Evolutionary conservation across 37 sponge, comb jelly and placozoan genomes (phyloP).

Genomic region (Diacarnus erythraeanus): DNA sequence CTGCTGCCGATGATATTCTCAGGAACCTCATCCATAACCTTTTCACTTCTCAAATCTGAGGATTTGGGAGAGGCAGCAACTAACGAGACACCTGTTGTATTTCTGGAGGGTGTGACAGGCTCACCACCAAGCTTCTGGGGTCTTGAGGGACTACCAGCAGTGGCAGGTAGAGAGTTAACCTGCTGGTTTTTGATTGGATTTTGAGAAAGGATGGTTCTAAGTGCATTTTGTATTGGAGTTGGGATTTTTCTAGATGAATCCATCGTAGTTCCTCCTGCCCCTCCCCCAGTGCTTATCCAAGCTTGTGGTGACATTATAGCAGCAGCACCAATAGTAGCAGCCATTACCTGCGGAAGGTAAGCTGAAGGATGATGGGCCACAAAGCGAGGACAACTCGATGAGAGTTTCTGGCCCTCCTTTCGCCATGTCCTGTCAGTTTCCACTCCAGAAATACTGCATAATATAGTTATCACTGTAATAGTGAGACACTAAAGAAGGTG

Average conservation of each 20-base stretch:
- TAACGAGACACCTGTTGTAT: neutral
- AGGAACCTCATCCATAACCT: neutral
- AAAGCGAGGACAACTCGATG: conserved; percentile 21
- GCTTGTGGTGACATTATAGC: neutral
- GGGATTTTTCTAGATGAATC: conserved; percentile 13
- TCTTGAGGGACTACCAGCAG: neutral
- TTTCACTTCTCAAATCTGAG: neutral
- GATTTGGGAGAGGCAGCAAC: neutral
- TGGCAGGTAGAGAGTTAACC: too few species aligned
- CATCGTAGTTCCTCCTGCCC: neutral
- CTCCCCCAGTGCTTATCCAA: neutral
- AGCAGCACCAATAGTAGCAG: conserved; percentile 10
- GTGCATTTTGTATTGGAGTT: conserved; percentile 43
- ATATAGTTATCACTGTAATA: neutral
- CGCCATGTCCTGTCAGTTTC: conserved; percentile 48
- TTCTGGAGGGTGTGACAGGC: neutral
- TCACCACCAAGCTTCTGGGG: neutral
- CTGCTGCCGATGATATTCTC: neutral
- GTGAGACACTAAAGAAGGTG: neutral
- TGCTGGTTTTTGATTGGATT: conserved; percentile 9
- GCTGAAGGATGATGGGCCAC: conserved; percentile 20
- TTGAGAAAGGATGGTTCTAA: conserved; percentile 33
- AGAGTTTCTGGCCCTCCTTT: conserved; percentile 46
- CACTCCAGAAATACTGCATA: conserved; percentile 13
- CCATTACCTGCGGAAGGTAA: conserved; percentile 28